These are phyloP conservation scores for Moxostoma hubbsi DNA, from an alignment of 2,797 vertebrate species.

Conservation along the genomic window DNA sequence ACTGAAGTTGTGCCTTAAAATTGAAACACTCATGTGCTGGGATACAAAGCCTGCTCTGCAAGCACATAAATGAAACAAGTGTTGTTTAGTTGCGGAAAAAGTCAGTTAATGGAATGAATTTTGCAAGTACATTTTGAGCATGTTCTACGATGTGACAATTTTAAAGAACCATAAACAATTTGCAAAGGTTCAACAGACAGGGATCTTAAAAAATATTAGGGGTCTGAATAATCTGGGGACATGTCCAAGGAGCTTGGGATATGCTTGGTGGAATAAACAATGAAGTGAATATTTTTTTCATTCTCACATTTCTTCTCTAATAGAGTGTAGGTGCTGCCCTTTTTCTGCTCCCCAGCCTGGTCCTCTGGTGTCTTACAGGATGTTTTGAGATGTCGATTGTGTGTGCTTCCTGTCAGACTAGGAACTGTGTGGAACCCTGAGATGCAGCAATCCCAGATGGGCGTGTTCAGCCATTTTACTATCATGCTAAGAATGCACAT, in stretches of 20 bases:
- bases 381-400: slow-evolving; percentile 2
- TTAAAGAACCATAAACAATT: background rate
- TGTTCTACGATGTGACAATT: slow-evolving; percentile 3
- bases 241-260: slow-evolving; percentile 27
- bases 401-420: slow-evolving; percentile 67
- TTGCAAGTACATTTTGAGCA: background rate
- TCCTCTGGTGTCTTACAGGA: slow-evolving; percentile 62
- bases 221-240: slow-evolving; percentile 20
- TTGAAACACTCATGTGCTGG: too few species aligned
- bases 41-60: too few species aligned
- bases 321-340: slow-evolving; percentile 60
- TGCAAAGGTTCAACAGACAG: slow-evolving; percentile 29
- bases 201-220: slow-evolving; percentile 24
- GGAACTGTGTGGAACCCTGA: slow-evolving; percentile 63
- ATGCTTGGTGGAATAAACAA: background rate
- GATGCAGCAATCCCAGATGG: slow-evolving; percentile 70
- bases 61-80: background rate
- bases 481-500: slow-evolving; percentile 66
- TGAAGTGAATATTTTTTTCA: slow-evolving; percentile 1
- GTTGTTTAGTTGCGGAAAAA: slow-evolving; percentile 6
- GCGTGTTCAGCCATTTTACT: slow-evolving; percentile 68
- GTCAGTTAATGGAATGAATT: background rate
- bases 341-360: slow-evolving; percentile 63
- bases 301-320: slow-evolving; percentile 44
- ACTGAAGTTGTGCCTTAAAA: too few species aligned